Conservation (phyloP, 2,797 vertebrate species). For the Stomatorhinus walkeri region DNA sequence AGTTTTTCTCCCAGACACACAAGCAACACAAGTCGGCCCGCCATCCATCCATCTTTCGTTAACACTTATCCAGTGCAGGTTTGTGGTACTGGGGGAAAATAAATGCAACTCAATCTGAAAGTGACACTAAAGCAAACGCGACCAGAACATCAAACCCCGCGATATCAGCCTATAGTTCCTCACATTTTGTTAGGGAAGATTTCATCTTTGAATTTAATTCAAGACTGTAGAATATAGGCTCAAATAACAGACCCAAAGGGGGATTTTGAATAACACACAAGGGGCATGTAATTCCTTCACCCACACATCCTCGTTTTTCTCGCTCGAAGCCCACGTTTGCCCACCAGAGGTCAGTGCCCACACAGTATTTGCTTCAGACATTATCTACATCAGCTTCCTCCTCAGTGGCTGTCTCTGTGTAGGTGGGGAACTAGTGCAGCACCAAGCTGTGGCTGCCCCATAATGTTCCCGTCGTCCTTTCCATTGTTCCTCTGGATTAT, state of each 20-base stretch:
- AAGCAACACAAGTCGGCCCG: not conserved
- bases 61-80: not conserved
- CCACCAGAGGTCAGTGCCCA: constrained; percentile 21
- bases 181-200: not conserved
- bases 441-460: not conserved
- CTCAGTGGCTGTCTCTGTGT: constrained; percentile 12
- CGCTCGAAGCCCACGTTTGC: not conserved
- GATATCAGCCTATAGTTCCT: not conserved
- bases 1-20: not conserved
- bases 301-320: not conserved
- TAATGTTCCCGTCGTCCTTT: not conserved
- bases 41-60: not conserved
- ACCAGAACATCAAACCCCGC: not conserved
- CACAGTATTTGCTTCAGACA: constrained; percentile 7
- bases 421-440: constrained; percentile 15
- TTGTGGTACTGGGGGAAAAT: not conserved
- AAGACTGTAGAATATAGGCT: not conserved
- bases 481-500: constrained; percentile 16
- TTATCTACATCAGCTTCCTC: not conserved
- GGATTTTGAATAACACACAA: not conserved
- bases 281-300: not conserved
- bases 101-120: not conserved
- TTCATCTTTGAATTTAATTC: not conserved
- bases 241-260: not conserved
- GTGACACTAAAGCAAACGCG: not conserved